Conservation (phyloP, 2,888 invertebrate species). For the Tiphia femorata region DNA sequence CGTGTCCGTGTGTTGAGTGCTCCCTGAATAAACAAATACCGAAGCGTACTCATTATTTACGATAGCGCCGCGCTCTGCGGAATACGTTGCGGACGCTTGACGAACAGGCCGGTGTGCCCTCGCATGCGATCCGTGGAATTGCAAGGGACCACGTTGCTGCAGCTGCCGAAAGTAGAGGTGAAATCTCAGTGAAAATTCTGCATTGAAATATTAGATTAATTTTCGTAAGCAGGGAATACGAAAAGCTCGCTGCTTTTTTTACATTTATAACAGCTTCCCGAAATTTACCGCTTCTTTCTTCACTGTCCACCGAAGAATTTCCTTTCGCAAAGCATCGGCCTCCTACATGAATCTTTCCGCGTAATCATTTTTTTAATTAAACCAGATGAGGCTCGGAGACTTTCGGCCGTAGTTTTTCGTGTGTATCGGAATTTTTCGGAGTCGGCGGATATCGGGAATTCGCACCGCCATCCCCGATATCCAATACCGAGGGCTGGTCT, state of each 20-base stretch:
- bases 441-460: constrained; percentile 16
- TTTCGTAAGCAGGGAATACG: no score
- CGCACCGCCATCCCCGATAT: constrained; percentile 8
- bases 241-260: no score
- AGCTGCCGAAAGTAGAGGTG: no score
- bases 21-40: constrained; percentile 66
- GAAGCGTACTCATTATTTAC: constrained; percentile 60
- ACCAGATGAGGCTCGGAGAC: constrained; percentile 11
- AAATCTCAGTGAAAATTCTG: no score
- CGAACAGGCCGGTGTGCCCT: constrained; percentile 40
- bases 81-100: constrained; percentile 39
- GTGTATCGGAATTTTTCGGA: constrained; percentile 26
- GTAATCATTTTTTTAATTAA: background rate
- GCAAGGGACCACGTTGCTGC: no score
- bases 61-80: constrained; percentile 42
- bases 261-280: no score
- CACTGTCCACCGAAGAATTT: no score
- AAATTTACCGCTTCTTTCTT: no score
- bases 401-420: constrained; percentile 12
- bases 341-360: no score
- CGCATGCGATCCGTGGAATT: background rate
- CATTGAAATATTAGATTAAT: no score
- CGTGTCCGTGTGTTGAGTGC: constrained; percentile 65
- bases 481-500: constrained; percentile 17
- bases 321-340: no score